Evolutionary conservation across 2,888 invertebrate genomes (phyloP).

Genomic region (Machimus atricapillus): DNA sequence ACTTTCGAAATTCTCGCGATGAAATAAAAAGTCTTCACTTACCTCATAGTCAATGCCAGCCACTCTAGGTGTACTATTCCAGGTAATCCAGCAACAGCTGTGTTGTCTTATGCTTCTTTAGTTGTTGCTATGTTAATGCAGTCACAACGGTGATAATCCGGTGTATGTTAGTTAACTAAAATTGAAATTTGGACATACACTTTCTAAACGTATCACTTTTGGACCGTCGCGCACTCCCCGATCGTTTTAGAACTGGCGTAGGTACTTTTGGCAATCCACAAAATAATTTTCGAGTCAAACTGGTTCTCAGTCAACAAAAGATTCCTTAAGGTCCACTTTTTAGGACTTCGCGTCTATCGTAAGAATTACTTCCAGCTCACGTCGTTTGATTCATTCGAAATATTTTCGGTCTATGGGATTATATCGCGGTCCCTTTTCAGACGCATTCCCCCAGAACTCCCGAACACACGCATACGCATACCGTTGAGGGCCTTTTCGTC

Average conservation of each 20-base stretch:
- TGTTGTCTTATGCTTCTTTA: not conserved
- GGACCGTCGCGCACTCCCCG: not conserved
- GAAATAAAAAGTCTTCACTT: not conserved
- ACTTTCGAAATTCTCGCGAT: constrained; percentile 4
- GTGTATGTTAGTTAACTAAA: not conserved
- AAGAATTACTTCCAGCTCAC: constrained; percentile 19
- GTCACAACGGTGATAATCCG: not conserved
- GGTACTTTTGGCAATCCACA: constrained; percentile 20
- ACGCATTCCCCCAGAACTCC: not conserved
- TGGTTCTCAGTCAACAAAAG: constrained; percentile 25
- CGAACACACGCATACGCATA: not conserved
- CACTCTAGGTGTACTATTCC: not conserved
- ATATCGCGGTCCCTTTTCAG: constrained; percentile 27
- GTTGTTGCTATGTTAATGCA: not conserved
- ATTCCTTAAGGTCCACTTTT: constrained; percentile 23
- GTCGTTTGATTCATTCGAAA: constrained; percentile 33
- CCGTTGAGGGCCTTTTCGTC: not conserved
- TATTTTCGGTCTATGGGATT: constrained; percentile 23
- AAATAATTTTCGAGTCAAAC: constrained; percentile 33
- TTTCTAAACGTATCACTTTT: not conserved
- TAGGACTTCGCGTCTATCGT: constrained; percentile 5
- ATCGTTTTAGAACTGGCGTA: not conserved
- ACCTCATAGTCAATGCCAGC: not conserved
- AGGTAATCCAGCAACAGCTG: not conserved
- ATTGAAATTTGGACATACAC: not conserved